Percentiles rank a stretch among this genome's conserved stretches.
These are phyloP conservation scores for Acrocephalus scirpaceus DNA, from an alignment of 2,797 vertebrate species.

Conservation along the genomic window DNA sequence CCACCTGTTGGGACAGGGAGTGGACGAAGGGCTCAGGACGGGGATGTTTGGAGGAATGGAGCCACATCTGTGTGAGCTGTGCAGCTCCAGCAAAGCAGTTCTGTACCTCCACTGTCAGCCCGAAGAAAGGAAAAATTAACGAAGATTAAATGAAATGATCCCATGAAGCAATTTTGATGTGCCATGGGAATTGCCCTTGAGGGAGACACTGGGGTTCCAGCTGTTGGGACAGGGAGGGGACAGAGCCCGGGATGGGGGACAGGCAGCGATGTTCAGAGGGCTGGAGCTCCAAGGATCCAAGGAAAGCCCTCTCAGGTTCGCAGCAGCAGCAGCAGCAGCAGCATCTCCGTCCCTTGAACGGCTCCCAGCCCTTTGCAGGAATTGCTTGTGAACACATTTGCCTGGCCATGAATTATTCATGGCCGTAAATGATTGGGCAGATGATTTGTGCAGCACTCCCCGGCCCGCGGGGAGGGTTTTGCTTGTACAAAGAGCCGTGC, in stretches of 20 bases:
- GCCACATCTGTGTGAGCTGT: background rate
- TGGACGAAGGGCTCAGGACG: background rate
- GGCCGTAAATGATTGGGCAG: constrained; percentile 48
- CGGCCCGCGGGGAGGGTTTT: constrained; percentile 62
- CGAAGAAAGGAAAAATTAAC: background rate
- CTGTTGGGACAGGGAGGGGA: background rate
- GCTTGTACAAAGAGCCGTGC: constrained; percentile 61
- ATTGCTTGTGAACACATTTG: constrained; percentile 2
- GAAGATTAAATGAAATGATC: background rate
- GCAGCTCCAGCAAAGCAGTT: background rate
- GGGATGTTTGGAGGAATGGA: background rate
- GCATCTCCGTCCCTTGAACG: background rate
- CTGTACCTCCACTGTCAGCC: background rate
- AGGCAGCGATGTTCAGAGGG: background rate
- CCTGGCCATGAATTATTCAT: constrained; percentile 55
- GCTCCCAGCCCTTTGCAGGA: background rate
- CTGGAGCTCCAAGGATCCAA: background rate
- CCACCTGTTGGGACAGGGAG: background rate
- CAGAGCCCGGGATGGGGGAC: background rate
- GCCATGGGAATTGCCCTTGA: background rate
- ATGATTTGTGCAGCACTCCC: background rate
- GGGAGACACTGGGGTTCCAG: fast-evolving
- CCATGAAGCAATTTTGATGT: background rate
- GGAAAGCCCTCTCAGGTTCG: background rate
- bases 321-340: background rate